Conservation (phyloP, 64 coral and sea anemone species). For the Montipora efflorescens region DNA sequence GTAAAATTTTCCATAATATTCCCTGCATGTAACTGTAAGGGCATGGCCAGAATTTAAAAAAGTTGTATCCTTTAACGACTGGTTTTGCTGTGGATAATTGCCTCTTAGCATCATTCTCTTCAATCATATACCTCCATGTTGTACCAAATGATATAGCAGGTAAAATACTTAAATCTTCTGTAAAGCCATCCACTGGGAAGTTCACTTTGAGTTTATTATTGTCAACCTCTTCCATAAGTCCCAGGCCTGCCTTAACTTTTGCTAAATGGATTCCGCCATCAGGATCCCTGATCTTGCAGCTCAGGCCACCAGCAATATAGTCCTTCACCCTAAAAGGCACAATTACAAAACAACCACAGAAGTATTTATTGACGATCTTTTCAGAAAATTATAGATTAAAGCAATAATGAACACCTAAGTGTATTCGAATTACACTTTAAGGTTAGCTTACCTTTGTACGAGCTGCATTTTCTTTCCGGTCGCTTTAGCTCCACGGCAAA, state of each 20-base stretch:
- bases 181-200: slow-evolving; percentile 57
- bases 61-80: slow-evolving; percentile 35
- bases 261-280: slow-evolving; percentile 64
- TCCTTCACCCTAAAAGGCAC: slow-evolving; percentile 62
- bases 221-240: slow-evolving; percentile 36
- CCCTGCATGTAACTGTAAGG: slow-evolving; percentile 8
- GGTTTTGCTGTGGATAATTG: slow-evolving; percentile 53
- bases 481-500: slow-evolving; percentile 37
- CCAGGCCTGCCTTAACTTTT: slow-evolving; percentile 44
- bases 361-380: neutral
- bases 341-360: neutral
- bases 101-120: slow-evolving; percentile 43
- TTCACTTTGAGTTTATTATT: slow-evolving; percentile 41
- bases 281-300: slow-evolving; percentile 37
- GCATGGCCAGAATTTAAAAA: slow-evolving; percentile 72
- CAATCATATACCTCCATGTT: slow-evolving; percentile 38
- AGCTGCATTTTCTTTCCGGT: neutral
- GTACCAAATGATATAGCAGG: slow-evolving; percentile 31
- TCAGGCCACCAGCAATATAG: slow-evolving; percentile 69
- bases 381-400: neutral
- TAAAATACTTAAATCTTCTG: slow-evolving; percentile 27
- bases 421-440: neutral
- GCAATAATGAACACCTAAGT: neutral
- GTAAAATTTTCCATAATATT: slow-evolving; percentile 34
- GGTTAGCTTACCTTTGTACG: neutral